Evolutionary conservation across 64 coral and sea anemone genomes (phyloP), one percentile per base, ranked within the genome.

Genomic region (Porites lutea): DNA sequence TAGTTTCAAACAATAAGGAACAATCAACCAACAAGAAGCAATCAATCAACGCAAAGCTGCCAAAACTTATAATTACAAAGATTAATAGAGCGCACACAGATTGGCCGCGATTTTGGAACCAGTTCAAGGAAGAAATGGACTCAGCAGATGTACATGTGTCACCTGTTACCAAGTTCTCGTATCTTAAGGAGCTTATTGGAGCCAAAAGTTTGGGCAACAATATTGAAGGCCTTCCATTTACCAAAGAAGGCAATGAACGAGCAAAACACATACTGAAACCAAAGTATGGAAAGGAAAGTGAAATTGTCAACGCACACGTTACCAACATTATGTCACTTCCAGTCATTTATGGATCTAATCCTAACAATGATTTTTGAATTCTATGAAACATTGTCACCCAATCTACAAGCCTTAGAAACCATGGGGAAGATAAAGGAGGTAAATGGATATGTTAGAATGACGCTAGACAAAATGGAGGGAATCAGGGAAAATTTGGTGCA

Each of bases 51-150:
- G 1, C 27, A 37, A 37, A 37, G 27, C 27, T 37, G 27, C 27
- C 27, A 37, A 37, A 37, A 37, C 27, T 37, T 37, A 1, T 37
- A 37, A 37, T 37, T 37, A 37, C 27, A 37, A 37, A 37, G 27
- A 0, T 37, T 37, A 37, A 37, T 37, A 37, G 27, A 37, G 1
- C 27, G 27, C 27, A 37, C 27, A 37, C 27, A 37, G 27, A 37
- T 37, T 37, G 53, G 53, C 53, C 53, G 18, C 48, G 83, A n/a
- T 95, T 95, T 68, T 89, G 87, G 93, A 48, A 57, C 18, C 71
- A 86, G 49, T 89, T 84, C n/a, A 88, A 90, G n/a, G 71, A 72
- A 16, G 87, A 90, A 82, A 90, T 90, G 48, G 93, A 95, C 13
- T 79, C 83, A 22, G 52, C 81, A 45, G 76, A 89, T 46, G 46